A percentile compares a stretch with the other conserved stretches of the same genome.
Evolutionary conservation across 1,140 invertebrate species (phyloP).

Genomic region (Babylonia areolata): DNA sequence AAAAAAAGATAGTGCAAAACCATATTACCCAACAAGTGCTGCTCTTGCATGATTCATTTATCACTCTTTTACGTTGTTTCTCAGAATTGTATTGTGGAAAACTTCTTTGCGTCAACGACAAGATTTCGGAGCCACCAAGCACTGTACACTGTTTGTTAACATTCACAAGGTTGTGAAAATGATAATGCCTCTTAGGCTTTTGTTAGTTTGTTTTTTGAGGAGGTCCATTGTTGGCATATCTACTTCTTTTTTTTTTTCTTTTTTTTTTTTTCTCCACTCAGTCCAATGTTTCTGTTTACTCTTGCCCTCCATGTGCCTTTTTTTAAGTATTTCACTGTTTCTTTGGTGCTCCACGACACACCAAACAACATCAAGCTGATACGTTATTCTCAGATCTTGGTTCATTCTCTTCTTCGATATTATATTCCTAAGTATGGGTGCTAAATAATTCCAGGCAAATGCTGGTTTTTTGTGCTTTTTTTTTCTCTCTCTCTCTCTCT

Average conservation of each 20-base stretch:
- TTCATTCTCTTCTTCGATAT: background rate
- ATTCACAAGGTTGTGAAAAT: background rate
- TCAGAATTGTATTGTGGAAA: background rate
- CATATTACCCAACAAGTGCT: background rate
- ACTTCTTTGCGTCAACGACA: background rate
- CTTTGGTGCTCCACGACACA: background rate
- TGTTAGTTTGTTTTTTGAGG: background rate
- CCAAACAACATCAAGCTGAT: background rate
- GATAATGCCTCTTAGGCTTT: background rate
- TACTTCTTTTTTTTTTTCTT: background rate
- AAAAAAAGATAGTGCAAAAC: too few relatives aligned
- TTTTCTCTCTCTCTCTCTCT: background rate
- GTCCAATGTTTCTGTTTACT: background rate
- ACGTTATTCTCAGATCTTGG: background rate
- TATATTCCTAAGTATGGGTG: constrained; percentile 11
- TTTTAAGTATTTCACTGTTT: background rate
- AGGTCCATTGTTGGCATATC: too few relatives aligned
- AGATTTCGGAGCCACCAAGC: background rate
- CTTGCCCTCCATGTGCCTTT: background rate
- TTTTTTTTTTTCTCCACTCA: background rate
- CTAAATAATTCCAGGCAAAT: background rate
- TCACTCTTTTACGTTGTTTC: background rate
- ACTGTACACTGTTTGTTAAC: background rate
- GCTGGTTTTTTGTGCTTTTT: background rate
- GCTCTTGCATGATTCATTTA: background rate